Evolutionary conservation across 1,140 invertebrate genomes (phyloP).

Genomic region (Apis cerana): DNA sequence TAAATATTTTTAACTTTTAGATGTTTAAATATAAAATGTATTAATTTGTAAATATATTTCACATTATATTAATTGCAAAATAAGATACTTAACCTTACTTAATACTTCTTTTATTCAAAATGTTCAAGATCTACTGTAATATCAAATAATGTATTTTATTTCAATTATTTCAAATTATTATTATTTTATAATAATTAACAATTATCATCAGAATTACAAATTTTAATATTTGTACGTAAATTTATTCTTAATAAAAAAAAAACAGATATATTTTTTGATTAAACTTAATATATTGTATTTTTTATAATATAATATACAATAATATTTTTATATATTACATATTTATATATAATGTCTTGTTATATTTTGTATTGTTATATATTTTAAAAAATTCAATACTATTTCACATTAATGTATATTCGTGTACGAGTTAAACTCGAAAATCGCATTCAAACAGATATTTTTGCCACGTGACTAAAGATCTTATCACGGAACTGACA

Average conservation of each 20-base stretch:
- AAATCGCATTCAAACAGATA: not conserved
- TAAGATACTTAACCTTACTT: not conserved
- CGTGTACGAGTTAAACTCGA: not conserved
- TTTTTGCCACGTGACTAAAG: slow-evolving; percentile 51
- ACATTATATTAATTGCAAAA: too few relatives aligned
- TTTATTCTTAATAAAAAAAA: not conserved
- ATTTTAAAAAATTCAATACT: not conserved
- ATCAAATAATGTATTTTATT: not conserved
- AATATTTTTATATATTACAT: too few relatives aligned
- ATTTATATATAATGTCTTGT: too few relatives aligned
- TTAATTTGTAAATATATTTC: not conserved
- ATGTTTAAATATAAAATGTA: not conserved
- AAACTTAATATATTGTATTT: not conserved
- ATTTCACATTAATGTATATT: not conserved
- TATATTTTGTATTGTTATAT: not conserved
- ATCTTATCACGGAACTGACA: slow-evolving; percentile 47
- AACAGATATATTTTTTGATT: not conserved
- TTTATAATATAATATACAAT: not conserved
- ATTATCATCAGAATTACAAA: not conserved
- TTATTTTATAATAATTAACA: not conserved
- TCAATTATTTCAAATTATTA: too few relatives aligned
- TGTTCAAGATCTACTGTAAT: not conserved
- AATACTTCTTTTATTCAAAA: not conserved
- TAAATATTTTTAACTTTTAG: not conserved
- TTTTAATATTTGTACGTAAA: not conserved